Evolutionary conservation across 2,113 vertebrate genomes (phyloP), one percentile per base, ranked within the genome.

Genomic region (Brienomyrus longianalis): DNA sequence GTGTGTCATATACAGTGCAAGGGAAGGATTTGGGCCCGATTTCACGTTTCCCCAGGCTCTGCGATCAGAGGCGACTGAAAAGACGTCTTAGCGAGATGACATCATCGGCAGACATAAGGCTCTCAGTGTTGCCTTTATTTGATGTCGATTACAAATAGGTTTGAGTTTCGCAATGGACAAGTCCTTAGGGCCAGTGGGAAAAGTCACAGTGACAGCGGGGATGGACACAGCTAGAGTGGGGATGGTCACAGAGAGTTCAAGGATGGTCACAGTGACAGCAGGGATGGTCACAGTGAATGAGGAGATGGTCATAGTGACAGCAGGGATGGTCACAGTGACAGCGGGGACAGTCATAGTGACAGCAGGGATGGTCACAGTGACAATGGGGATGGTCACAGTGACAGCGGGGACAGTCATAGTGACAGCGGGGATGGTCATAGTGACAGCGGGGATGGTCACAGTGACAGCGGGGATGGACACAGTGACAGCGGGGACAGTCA

Each of bases 121-220:
- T 48, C 51, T 83, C 11, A 27, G 39, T 88, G 19, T 54, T 88
- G 47, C 59, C 5, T 62, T 89, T 89, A 83, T 84, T 83, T 83
- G 10, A 62, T 91, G 83, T 86, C 89, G 89, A 91, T 86, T 89
- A 85, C 88, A 92, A 93, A 93, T 93, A 88, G 90, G 90, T 92
- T 90, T 91, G 91, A 91, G 89, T 91, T 83, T 23, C 91, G 93
- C 43, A 93, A 92, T 43, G 39, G 88, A 92, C 92, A 54, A 56
- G 50, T 91, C 91, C 91, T 92, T 48, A 83, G 90, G 47, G 91
- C 92, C 91, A 70, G 10, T 11, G 48, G 62, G 90, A 92, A 93
- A 91, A 91, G 88, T 87, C 86, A 86, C 89, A 91, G 50, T 51
- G 3, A 21, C 31, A 62, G 59, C 23, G 21, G 56, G 6, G 56